These are phyloP conservation scores for Sitobion miscanthi DNA, from an alignment of 1,140 invertebrate species.

Conservation along the genomic window DNA sequence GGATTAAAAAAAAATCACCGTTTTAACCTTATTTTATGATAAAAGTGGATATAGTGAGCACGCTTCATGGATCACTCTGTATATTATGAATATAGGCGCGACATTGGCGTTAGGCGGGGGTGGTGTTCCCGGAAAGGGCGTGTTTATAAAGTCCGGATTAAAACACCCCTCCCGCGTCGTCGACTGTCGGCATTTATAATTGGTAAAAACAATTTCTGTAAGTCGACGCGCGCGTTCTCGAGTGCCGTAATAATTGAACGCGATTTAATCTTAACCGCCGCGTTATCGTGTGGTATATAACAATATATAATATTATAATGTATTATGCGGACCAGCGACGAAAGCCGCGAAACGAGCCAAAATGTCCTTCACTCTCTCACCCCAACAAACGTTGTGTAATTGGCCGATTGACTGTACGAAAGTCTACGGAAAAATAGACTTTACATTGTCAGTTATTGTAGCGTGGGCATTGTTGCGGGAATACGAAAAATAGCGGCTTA, in stretches of 20 bases:
- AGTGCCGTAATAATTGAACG: neutral
- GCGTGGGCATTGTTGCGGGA: neutral
- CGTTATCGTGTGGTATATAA: neutral
- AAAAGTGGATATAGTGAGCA: neutral
- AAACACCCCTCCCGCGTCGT: neutral
- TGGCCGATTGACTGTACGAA: neutral
- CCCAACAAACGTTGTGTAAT: neutral
- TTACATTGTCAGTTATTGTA: neutral
- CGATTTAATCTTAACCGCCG: neutral
- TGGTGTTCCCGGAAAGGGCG: neutral
- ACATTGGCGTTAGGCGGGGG: neutral
- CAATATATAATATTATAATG: neutral
- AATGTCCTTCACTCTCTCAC: neutral
- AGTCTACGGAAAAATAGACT: neutral
- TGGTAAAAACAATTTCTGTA: constrained; percentile 60
- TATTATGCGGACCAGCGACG: neutral
- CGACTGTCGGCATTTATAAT: neutral
- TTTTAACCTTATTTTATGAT: neutral
- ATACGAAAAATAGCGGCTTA: neutral
- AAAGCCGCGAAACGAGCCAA: neutral
- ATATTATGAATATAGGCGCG: neutral
- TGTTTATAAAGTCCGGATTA: neutral
- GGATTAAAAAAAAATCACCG: neutral
- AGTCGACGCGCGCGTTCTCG: constrained; percentile 61
- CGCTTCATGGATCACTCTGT: neutral